These are phyloP conservation scores for Mesorhabditis spiculigera DNA, from an alignment of 2,888 invertebrate species.

Conservation along the genomic window DNA sequence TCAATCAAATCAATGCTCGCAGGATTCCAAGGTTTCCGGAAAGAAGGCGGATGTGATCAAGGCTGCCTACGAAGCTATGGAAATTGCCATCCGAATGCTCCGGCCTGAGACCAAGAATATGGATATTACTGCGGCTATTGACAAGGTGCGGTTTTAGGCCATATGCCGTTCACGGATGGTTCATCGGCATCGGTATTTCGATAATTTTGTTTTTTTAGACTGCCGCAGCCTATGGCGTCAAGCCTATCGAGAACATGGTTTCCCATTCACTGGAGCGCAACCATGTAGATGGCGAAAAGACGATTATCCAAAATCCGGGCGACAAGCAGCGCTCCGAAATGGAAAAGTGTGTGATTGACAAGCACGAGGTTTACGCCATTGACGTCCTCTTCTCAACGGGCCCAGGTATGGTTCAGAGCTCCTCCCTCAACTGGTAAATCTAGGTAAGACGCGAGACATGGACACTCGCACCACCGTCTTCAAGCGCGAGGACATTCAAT, in stretches of 20 bases:
- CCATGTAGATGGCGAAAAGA: conserved; percentile 83
- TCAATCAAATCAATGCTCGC: background rate
- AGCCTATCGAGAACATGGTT: conserved; percentile 83
- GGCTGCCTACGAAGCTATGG: conserved; percentile 90
- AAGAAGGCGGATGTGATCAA: conserved; percentile 88
- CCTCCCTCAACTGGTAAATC: conserved; percentile 10
- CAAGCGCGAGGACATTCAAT: conserved; percentile 88
- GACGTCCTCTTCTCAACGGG: conserved; percentile 95
- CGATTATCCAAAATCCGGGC: conserved; percentile 92
- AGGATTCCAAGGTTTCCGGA: conserved; percentile 71
- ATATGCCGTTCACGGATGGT: too few species aligned
- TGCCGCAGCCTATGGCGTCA: conserved; percentile 87
- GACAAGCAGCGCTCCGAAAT: conserved; percentile 82
- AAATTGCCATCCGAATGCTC: conserved; percentile 86
- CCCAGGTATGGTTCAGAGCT: conserved; percentile 72
- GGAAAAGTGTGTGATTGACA: conserved; percentile 90
- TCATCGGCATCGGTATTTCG: background rate
- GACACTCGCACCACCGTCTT: conserved; percentile 93
- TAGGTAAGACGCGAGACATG: conserved; percentile 76
- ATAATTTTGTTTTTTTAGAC: conserved; percentile 58
- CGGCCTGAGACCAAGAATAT: conserved; percentile 71
- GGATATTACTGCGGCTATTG: conserved; percentile 51
- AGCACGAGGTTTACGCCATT: conserved; percentile 95
- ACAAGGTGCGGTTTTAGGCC: conserved; percentile 23
- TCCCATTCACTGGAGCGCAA: conserved; percentile 79